A percentile compares a stretch with the other conserved stretches of the same genome.
Conservation (phyloP, 2,797 vertebrate genomes). For the Aphelocoma californica region DNA sequence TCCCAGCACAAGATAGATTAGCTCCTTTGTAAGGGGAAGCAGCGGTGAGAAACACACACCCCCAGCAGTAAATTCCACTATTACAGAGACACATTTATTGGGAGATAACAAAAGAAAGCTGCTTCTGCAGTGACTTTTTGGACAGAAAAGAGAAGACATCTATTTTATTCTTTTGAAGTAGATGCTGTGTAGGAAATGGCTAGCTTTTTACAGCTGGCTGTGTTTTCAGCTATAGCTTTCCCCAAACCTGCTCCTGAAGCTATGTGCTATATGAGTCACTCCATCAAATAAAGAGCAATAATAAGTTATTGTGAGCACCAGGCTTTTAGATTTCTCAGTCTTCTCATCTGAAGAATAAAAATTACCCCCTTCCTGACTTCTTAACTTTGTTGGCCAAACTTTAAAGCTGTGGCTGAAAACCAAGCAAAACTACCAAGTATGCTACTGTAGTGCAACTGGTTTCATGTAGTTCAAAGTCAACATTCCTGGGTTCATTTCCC, state of each 20-base stretch:
- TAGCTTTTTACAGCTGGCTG: constrained; percentile 50
- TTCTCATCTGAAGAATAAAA: constrained; percentile 54
- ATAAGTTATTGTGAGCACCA: constrained; percentile 57
- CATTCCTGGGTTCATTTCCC: constrained; percentile 33
- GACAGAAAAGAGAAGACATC: constrained; percentile 54
- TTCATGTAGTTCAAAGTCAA: constrained; percentile 56
- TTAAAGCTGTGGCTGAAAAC: constrained; percentile 60
- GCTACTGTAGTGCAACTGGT: constrained; percentile 30
- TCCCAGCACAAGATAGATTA: constrained; percentile 48
- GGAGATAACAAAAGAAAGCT: constrained; percentile 67
- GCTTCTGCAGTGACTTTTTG: constrained; percentile 61
- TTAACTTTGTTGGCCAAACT: constrained; percentile 59
- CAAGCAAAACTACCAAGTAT: neutral
- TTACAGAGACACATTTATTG: constrained; percentile 62
- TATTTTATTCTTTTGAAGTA: constrained; percentile 65
- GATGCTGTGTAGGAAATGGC: constrained; percentile 53
- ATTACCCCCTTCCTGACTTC: constrained; percentile 56
- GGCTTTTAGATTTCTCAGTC: constrained; percentile 45
- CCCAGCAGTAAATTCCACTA: constrained; percentile 65
- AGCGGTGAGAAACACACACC: constrained; percentile 52
- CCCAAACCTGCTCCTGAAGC: constrained; percentile 45
- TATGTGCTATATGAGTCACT: constrained; percentile 58
- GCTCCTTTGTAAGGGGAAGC: constrained; percentile 59
- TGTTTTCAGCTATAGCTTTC: constrained; percentile 47
- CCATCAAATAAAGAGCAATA: constrained; percentile 65